Conservation (phyloP, 2,113 vertebrate species). For the Hyaena hyaena region DNA sequence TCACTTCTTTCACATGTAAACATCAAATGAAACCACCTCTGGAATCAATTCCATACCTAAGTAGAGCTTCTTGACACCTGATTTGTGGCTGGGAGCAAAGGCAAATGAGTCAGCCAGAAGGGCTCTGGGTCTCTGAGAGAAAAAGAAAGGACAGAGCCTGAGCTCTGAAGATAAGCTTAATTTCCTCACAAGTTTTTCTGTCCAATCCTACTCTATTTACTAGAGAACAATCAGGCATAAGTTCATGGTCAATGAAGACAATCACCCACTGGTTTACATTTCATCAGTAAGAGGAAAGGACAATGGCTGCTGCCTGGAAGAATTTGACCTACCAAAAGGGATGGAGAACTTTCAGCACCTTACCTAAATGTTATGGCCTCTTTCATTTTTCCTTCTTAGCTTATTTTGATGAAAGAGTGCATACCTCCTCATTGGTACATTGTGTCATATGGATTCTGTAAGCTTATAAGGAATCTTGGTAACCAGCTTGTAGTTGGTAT, state of each 20-base stretch:
- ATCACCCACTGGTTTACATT: background rate
- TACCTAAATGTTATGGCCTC: background rate
- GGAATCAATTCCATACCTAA: background rate
- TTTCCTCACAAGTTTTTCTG: background rate
- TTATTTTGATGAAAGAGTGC: background rate
- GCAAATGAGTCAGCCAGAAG: background rate
- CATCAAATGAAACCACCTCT: background rate
- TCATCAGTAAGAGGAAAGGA: background rate
- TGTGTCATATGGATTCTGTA: background rate
- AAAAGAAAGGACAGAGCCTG: background rate
- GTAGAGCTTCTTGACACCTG: background rate
- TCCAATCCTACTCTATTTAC: background rate
- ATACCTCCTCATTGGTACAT: background rate
- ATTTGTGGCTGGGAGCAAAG: background rate
- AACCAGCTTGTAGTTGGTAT: constrained; percentile 8
- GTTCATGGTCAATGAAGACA: background rate
- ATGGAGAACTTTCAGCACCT: background rate
- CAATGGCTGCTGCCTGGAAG: background rate
- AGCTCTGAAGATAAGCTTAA: background rate
- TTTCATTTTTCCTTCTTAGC: background rate
- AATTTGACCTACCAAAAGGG: background rate
- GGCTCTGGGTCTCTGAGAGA: background rate
- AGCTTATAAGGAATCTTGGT: background rate
- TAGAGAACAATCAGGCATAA: background rate
- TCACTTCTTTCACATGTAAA: background rate